A percentile compares a stretch with the other conserved stretches of the same genome.
Conservation (phyloP, 2,113 vertebrate species). For the Strix aluco region DNA sequence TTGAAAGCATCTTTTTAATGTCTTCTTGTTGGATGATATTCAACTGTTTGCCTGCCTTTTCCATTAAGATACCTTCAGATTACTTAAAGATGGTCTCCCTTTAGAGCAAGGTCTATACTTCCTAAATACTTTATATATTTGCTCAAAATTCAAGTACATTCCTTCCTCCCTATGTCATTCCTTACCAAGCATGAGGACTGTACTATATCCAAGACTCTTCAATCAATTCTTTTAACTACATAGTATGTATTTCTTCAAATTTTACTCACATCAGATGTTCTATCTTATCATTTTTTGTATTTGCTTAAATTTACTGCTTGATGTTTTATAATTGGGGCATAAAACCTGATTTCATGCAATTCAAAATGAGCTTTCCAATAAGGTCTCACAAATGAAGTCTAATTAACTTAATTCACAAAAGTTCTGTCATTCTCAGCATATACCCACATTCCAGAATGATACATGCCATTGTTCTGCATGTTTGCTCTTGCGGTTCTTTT, state of each 20-base stretch:
- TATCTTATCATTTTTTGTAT: neutral
- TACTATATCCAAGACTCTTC: neutral
- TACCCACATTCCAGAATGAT: neutral
- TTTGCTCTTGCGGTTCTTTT: neutral
- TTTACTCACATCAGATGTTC: neutral
- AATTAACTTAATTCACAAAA: neutral
- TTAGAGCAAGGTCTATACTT: neutral
- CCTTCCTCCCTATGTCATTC: neutral
- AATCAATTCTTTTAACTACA: neutral
- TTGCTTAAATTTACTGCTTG: neutral
- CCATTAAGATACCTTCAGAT: neutral
- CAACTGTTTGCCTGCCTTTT: neutral
- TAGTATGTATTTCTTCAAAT: neutral
- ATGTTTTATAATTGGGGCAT: neutral
- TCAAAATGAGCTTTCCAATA: neutral
- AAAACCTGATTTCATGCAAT: neutral
- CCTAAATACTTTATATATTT: neutral
- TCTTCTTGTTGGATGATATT: neutral
- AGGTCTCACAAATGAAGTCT: neutral
- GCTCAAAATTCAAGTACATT: constrained; percentile 49
- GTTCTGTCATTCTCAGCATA: neutral
- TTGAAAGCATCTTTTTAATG: neutral
- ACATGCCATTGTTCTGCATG: neutral
- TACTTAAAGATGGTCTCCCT: neutral
- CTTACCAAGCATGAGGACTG: neutral